Base-by-base conservation (phyloP, 2,113 vertebrate genomes). In the Barnardius zonarius region DNA sequence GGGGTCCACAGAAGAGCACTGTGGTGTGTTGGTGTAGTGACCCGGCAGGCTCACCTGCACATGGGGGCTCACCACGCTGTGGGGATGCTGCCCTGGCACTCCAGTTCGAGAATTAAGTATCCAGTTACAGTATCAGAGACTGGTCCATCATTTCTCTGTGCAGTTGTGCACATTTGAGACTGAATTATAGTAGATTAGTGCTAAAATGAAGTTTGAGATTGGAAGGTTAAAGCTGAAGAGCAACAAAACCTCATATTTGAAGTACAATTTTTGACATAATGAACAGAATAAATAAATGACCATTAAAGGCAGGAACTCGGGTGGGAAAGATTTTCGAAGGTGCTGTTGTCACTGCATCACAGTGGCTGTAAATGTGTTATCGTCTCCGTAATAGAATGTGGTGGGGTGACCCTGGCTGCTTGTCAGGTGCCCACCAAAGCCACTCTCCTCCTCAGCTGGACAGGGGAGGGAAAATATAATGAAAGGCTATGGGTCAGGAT, bases 61-160 rank as follows among this genome's bases (percentile, higher is more conserved):
- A 4, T 2, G 1, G n/a, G 30, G 52, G 11, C 46, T 61, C 30
- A 20, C 46, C 11, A 2, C 0, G 0, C 16, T 1, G 0, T 1
- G 0, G 64, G 66, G 18, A 5, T 17, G 67, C 55, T 54, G 41
- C 59, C 28, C 46, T 1, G 0, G 31, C 19, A n/a, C 43, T 11
- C 24, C 43, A 5, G 62, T 51, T 25, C 2, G 2, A 25, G 27
- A 70, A 35, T 1, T 11, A 51, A 43, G 64, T 37, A 25, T 4
- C 48, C 35, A 1, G 1, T 16, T 33, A 46, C 49, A 30, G 33
- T 15, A 20, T 15, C 35, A 11, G 0, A 52, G 49, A 31, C 13
- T 23, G 23, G 70, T 44, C 11, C 59, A 15, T 30, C 37, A 28
- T 6, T 73, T 66, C 43, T 73, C 41, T n/a, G 33, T 46, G 19